Base-by-base conservation (phyloP, 2,888 invertebrate species). In the Pycnomerus fuliginosus region DNA sequence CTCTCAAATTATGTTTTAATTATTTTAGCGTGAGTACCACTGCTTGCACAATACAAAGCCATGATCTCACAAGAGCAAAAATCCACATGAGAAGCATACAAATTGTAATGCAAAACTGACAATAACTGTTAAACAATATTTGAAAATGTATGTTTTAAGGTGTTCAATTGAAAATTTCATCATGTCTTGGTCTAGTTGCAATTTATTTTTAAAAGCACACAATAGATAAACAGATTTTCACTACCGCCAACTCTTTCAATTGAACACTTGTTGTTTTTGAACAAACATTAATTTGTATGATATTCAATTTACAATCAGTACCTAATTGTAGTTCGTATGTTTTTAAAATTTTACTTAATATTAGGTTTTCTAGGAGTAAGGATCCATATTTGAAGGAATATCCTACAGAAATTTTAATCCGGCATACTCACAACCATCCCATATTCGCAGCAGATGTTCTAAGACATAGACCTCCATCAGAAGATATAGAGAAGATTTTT, bases 71-170 rank as follows among this genome's bases (percentile, higher is more conserved):
- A 30, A 30, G 3, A 14, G 10, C 12, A 30, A 30, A 8, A 10
- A 30, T 30, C 30, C 30, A 11, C 30, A 30, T 30, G 4, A 3
- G 3, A 30, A 30, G 11, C 3, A 30, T 8, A 30, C 30, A 15
- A 16, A 8, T 30, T 30, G 30, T 8, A 30, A 30, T 30, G 30
- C 30, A 16, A 30, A 30, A 30, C 13, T 30, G 13, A 30, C 30
- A 14, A 30, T 30, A n/a, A 30, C 3, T 14, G 30, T 30, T 3
- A 30, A 30, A 16, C 4, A 4, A 3, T 4, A 3, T 4, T 10
- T 15, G 10, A 24, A 24, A 24, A 24, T n/a, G n/a, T 8, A 8
- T 10, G 24, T 24, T 10, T 3, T n/a, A 4, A 24, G n/a, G 8
- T 4, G 3, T 24, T 24, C n/a, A 10, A 24, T 24, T 10, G 3